Conservation (phyloP, 2,888 invertebrate genomes). For the Erebia aethiops region DNA sequence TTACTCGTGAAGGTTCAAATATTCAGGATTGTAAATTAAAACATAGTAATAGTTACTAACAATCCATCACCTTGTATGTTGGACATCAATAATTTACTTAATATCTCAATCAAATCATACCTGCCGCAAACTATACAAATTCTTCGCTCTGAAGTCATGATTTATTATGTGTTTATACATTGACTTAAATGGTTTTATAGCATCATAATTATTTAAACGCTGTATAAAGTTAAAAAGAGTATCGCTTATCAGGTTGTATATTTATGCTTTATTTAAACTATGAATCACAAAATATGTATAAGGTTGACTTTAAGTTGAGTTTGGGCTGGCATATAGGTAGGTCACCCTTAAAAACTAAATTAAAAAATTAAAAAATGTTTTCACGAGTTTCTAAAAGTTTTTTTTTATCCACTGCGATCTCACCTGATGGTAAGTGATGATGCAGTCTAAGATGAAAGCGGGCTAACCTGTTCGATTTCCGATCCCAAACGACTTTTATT, state of each 20-base stretch:
- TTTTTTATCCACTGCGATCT: too few relatives aligned
- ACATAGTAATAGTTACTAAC: neutral
- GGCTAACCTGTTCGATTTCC: too few relatives aligned
- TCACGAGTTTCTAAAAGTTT: too few relatives aligned
- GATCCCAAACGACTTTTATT: neutral
- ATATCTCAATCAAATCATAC: constrained; percentile 15
- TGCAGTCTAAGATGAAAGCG: too few relatives aligned
- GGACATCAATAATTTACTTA: neutral
- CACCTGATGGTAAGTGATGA: too few relatives aligned
- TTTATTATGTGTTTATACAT: neutral
- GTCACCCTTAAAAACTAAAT: too few relatives aligned
- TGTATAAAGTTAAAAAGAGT: neutral
- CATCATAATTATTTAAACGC: constrained; percentile 10
- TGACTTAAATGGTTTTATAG: neutral
- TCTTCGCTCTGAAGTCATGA: neutral
- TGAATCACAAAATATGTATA: neutral
- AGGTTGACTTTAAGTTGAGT: neutral
- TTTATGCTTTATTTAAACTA: neutral
- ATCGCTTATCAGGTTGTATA: constrained; percentile 1
- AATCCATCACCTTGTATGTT: neutral
- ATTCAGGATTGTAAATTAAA: constrained; percentile 12
- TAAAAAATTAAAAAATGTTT: too few relatives aligned
- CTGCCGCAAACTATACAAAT: neutral
- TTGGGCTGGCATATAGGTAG: too few relatives aligned
- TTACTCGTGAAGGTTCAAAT: neutral